phyloP scores from a whole-genome alignment of 2,888 invertebrate genomes.

The Ornithoptera priamus region DNA sequence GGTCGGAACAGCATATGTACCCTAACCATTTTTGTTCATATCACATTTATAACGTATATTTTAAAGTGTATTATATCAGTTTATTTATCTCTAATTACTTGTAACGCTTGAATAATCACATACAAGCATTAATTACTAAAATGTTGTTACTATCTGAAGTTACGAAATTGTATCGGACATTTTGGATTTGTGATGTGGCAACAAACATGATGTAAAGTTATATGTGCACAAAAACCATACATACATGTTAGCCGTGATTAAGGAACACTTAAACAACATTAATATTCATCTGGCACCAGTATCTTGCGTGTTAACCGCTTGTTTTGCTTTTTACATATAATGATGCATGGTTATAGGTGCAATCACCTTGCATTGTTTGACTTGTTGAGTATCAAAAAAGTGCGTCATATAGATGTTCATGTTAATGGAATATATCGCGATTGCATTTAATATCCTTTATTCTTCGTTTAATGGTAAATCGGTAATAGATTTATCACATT shows the following conservation, averaged over 20 bases:
- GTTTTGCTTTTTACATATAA: slow-evolving; percentile 43
- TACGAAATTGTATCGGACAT: neutral
- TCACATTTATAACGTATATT: too few species aligned
- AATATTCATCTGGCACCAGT: slow-evolving; percentile 67
- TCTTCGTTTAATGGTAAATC: neutral
- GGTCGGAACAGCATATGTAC: too few species aligned
- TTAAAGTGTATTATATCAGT: neutral
- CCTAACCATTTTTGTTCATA: too few species aligned
- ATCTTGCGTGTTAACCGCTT: slow-evolving; percentile 57
- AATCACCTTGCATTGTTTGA: slow-evolving; percentile 31
- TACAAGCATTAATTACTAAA: neutral
- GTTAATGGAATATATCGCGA: slow-evolving; percentile 11
- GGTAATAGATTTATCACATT: too few species aligned
- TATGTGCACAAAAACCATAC: slow-evolving; percentile 10
- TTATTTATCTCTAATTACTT: neutral
- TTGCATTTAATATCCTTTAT: neutral
- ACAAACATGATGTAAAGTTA: slow-evolving; percentile 9
- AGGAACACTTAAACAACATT: slow-evolving; percentile 69
- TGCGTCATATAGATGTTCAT: slow-evolving; percentile 19
- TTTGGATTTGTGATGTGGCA: neutral
- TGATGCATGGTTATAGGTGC: slow-evolving; percentile 30
- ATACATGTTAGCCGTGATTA: slow-evolving; percentile 55
- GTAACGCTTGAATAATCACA: neutral
- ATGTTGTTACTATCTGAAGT: neutral
- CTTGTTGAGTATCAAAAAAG: slow-evolving; percentile 20